Percentiles rank a stretch among this genome's conserved stretches.
These are phyloP conservation scores for Temnopleurus reevesii DNA, from an alignment of 53 echinoderm and acorn worm species.

Conservation along the genomic window DNA sequence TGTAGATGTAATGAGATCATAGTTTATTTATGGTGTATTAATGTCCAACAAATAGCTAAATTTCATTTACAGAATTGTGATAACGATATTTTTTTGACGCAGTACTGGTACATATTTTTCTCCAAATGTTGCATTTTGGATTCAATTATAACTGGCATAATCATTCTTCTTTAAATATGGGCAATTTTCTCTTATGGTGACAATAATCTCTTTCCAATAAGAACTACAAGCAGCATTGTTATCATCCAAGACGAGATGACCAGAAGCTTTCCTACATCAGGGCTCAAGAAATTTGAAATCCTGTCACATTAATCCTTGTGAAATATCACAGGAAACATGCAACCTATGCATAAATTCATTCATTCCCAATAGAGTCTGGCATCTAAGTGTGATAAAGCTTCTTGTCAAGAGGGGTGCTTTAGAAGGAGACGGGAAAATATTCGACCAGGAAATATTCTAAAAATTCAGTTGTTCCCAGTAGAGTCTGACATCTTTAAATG, in stretches of 20 bases:
- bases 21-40: too few species aligned
- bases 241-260: neutral
- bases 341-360: neutral
- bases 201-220: neutral
- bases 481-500: neutral
- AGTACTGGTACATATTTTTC: too few species aligned
- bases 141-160: too few species aligned
- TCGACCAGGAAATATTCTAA: neutral
- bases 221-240: neutral
- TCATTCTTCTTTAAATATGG: too few species aligned
- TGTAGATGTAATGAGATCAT: too few species aligned
- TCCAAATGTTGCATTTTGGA: too few species aligned
- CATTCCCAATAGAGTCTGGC: neutral
- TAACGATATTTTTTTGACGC: too few species aligned
- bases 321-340: conserved; percentile 23
- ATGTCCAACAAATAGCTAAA: too few species aligned
- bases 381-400: neutral
- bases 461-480: neutral
- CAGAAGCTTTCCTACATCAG: neutral
- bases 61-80: too few species aligned
- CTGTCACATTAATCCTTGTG: neutral
- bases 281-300: neutral
- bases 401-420: neutral
- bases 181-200: neutral
- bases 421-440: neutral